phyloP scores from a whole-genome alignment of 2,113 vertebrate genomes.

The Ageneiosus marmoratus region DNA sequence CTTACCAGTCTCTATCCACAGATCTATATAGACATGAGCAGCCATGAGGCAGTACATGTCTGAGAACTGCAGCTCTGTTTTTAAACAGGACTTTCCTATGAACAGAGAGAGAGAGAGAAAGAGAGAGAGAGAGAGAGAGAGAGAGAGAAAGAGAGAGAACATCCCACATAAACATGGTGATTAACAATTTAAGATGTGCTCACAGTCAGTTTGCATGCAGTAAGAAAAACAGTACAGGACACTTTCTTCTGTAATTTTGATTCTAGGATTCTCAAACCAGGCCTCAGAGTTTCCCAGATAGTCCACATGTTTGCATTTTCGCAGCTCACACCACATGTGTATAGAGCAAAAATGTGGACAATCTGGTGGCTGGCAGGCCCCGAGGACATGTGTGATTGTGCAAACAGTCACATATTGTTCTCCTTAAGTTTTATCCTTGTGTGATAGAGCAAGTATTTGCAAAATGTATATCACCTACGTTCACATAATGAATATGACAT shows the following conservation, averaged over 20 bases:
- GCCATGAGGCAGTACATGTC: slow-evolving; percentile 96
- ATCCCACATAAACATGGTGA: not conserved
- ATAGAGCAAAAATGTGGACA: not conserved
- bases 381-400: not conserved
- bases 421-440: too few relatives aligned
- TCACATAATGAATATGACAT: too few relatives aligned
- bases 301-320: too few relatives aligned
- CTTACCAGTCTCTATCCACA: slow-evolving; percentile 89
- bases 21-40: slow-evolving; percentile 90
- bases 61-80: slow-evolving; percentile 95
- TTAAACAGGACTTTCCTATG: slow-evolving; percentile 86
- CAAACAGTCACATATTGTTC: too few relatives aligned
- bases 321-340: not conserved
- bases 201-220: not conserved
- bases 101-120: not conserved
- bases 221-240: not conserved
- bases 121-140: slow-evolving; percentile 25
- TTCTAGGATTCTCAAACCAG: not conserved
- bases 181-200: not conserved
- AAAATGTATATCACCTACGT: too few relatives aligned
- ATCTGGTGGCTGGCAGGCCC: not conserved
- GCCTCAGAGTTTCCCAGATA: not conserved
- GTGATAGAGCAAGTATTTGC: too few relatives aligned
- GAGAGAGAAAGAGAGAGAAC: too few relatives aligned
- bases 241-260: not conserved